These are phyloP conservation scores for Zelostemma sp. DNA, from an alignment of 1,140 invertebrate genomes.

Conservation along the genomic window DNA sequence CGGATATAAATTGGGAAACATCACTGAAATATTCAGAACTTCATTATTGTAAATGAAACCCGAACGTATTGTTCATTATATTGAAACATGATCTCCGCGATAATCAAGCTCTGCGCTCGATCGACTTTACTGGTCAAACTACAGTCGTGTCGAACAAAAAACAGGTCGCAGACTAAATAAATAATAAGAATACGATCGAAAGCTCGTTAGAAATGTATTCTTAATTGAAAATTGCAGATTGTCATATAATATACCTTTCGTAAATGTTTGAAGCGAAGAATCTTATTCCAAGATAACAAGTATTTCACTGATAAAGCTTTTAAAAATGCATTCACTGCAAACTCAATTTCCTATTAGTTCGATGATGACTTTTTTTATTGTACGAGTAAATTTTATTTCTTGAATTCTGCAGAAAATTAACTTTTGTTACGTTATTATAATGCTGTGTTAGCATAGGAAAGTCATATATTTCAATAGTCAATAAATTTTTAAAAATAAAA, in stretches of 20 bases:
- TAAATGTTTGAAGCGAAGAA: too few relatives aligned
- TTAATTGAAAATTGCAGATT: constrained; percentile 3
- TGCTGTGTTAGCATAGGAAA: too few relatives aligned
- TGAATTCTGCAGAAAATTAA: too few relatives aligned
- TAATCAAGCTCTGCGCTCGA: background rate
- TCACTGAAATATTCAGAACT: constrained; percentile 18
- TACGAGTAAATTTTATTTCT: too few relatives aligned
- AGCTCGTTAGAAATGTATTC: background rate
- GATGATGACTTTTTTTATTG: too few relatives aligned
- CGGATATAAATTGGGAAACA: background rate
- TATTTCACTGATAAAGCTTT: too few relatives aligned
- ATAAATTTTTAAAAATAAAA: too few relatives aligned
- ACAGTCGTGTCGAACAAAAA: background rate
- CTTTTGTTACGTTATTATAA: too few relatives aligned
- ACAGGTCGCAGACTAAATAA: constrained; percentile 15
- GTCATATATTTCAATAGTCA: too few relatives aligned
- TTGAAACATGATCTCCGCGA: background rate
- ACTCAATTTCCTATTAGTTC: too few relatives aligned
- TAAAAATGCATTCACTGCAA: too few relatives aligned
- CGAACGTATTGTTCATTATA: background rate
- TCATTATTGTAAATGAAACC: constrained; percentile 12
- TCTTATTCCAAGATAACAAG: too few relatives aligned
- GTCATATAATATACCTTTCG: background rate
- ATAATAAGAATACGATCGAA: constrained; percentile 14
- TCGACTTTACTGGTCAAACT: background rate